phyloP scores from a whole-genome alignment of 2,113 vertebrate species.

The Malurus melanocephalus region DNA sequence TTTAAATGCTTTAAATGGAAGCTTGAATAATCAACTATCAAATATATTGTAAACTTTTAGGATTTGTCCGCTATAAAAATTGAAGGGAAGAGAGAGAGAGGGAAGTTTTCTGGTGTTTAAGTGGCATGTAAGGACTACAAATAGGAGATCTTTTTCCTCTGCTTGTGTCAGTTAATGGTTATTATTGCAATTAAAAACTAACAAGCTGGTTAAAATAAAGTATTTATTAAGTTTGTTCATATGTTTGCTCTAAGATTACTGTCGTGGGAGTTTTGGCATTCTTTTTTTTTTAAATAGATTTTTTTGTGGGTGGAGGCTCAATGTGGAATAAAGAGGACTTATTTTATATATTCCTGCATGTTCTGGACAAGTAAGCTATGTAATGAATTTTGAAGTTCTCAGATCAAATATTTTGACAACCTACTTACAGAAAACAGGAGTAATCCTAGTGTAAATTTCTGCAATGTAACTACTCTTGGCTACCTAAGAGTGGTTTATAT shows the following conservation, averaged over 20 bases:
- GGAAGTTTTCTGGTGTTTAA: neutral
- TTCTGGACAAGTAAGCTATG: neutral
- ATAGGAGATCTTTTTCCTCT: neutral
- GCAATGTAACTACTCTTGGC: neutral
- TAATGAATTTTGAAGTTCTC: neutral
- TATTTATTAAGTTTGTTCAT: neutral
- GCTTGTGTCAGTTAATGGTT: neutral
- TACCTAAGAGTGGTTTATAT: neutral
- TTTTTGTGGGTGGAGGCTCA: neutral
- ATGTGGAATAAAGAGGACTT: neutral
- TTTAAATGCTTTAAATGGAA: neutral
- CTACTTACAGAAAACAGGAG: neutral
- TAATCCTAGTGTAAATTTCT: neutral
- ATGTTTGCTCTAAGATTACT: neutral
- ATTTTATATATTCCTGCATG: neutral
- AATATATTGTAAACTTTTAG: neutral
- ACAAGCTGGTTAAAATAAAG: neutral
- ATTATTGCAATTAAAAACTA: neutral
- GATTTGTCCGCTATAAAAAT: neutral
- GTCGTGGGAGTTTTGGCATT: accelerated
- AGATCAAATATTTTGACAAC: neutral
- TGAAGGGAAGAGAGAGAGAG: neutral
- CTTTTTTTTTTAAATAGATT: neutral
- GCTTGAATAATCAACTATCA: neutral
- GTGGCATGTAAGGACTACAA: neutral